A percentile compares a stretch with the other conserved stretches of the same genome.
phyloP scores from a whole-genome alignment of 2,113 vertebrate species.

The Cinclus mexicanus region DNA sequence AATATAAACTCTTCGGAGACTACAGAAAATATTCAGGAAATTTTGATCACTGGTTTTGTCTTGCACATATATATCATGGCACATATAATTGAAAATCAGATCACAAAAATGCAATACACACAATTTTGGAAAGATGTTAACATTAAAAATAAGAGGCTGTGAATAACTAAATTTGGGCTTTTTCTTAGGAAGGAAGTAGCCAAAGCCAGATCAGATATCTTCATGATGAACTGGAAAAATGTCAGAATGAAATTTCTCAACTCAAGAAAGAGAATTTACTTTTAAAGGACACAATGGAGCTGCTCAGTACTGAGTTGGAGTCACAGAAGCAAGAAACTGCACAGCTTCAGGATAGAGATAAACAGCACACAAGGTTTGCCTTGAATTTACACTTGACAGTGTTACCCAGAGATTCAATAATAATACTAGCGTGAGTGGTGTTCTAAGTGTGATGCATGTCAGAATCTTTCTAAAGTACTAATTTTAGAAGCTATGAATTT shows the following conservation, averaged over 20 bases:
- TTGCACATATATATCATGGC: background rate
- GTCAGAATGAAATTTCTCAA: slow-evolving; percentile 75
- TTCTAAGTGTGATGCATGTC: background rate
- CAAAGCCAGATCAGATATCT: slow-evolving; percentile 82
- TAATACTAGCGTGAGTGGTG: background rate
- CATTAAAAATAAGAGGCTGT: background rate
- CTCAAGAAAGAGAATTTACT: slow-evolving; percentile 84
- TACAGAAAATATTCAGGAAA: background rate
- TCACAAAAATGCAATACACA: background rate
- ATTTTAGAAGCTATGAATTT: background rate
- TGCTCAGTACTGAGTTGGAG: slow-evolving; percentile 76
- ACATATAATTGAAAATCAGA: background rate
- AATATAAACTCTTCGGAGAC: background rate
- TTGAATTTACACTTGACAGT: background rate
- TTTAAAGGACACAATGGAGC: slow-evolving; percentile 79
- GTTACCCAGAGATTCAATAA: background rate
- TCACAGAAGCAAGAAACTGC: slow-evolving; percentile 80
- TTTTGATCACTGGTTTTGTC: background rate
- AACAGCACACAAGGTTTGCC: slow-evolving; percentile 77
- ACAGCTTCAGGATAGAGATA: slow-evolving; percentile 80
- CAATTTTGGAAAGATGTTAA: background rate
- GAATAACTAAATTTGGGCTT: background rate
- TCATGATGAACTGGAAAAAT: slow-evolving; percentile 78
- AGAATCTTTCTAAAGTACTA: background rate
- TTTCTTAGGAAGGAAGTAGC: slow-evolving; percentile 81